phyloP scores from a whole-genome alignment of 2,888 invertebrate species.

The Eudasyphora cyanicolor region DNA sequence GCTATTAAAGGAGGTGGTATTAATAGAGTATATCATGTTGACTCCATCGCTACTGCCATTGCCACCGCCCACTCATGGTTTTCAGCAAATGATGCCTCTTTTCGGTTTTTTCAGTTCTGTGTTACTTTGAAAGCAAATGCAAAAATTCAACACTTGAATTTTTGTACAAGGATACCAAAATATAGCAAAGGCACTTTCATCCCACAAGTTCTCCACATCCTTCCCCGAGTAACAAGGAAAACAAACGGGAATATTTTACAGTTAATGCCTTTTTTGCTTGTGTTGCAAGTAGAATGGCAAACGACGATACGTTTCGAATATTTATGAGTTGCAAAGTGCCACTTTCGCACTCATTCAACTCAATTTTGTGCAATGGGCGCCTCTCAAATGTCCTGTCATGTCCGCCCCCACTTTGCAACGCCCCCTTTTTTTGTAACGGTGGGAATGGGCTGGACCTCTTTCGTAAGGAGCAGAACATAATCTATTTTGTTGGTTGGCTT shows the following conservation, averaged over 20 bases:
- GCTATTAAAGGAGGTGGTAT: slow-evolving; percentile 4
- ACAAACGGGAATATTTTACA: slow-evolving; percentile 53
- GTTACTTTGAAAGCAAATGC: slow-evolving; percentile 54
- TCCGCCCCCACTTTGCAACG: slow-evolving; percentile 46
- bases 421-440: slow-evolving; percentile 13
- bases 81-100: slow-evolving; percentile 39
- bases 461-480: slow-evolving; percentile 4
- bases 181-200: not conserved
- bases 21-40: slow-evolving; percentile 34
- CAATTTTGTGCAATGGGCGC: slow-evolving; percentile 37
- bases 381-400: slow-evolving; percentile 26
- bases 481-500: slow-evolving; percentile 32
- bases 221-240: slow-evolving; percentile 25
- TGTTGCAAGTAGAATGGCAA: slow-evolving; percentile 29
- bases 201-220: not conserved
- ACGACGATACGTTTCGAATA: slow-evolving; percentile 71
- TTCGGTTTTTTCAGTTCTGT: slow-evolving; percentile 42
- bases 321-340: slow-evolving; percentile 76
- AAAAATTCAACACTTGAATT: slow-evolving; percentile 59
- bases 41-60: slow-evolving; percentile 13
- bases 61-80: slow-evolving; percentile 33
- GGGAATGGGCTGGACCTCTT: not conserved
- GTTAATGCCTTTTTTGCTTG: slow-evolving; percentile 47
- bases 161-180: slow-evolving; percentile 11
- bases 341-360: slow-evolving; percentile 69